Conservation (phyloP, 2,113 vertebrate species). For the Sebastes fasciatus region DNA sequence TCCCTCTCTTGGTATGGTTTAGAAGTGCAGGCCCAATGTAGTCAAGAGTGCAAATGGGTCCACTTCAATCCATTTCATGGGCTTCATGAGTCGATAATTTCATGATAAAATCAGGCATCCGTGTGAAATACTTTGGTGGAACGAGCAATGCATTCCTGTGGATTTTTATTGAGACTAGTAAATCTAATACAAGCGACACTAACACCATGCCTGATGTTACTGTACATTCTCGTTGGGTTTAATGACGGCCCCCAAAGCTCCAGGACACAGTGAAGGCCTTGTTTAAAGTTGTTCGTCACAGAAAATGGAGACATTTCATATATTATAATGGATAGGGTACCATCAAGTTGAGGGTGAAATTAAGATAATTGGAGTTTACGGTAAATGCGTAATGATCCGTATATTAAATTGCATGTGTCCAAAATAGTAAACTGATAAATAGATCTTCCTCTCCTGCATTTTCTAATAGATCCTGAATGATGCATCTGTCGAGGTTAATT, state of each 20-base stretch:
- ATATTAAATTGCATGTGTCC: not conserved
- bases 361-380: not conserved
- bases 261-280: not conserved
- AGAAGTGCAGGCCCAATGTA: slow-evolving; percentile 39
- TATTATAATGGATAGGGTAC: not conserved
- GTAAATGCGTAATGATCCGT: not conserved
- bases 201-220: not conserved
- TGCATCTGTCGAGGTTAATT: not conserved
- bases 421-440: not conserved
- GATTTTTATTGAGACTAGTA: not conserved
- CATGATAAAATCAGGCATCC: not conserved
- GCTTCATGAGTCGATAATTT: not conserved
- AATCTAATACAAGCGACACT: not conserved
- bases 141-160: not conserved
- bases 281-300: not conserved
- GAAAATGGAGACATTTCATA: not conserved
- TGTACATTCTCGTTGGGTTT: not conserved
- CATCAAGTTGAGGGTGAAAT: not conserved
- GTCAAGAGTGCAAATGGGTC: not conserved
- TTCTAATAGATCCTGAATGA: not conserved
- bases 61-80: not conserved
- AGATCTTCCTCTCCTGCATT: not conserved
- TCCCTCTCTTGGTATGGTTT: slow-evolving; percentile 60
- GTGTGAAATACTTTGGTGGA: not conserved
- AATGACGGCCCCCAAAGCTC: not conserved